These are phyloP conservation scores for Anorthoa munda DNA, from an alignment of 2,888 invertebrate species.

Conservation along the genomic window DNA sequence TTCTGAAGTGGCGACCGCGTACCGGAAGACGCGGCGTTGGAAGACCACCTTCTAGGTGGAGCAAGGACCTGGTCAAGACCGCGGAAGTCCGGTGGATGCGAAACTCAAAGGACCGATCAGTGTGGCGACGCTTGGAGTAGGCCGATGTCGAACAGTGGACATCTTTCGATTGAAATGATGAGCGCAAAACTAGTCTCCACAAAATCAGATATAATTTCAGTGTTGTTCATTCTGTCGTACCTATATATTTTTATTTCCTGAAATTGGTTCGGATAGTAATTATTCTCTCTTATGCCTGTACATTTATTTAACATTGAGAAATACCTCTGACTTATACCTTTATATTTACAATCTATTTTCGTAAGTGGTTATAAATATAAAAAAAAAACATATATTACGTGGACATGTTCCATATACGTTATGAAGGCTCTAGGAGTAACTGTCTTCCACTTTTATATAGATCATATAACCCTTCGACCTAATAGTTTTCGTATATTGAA, in stretches of 20 bases:
- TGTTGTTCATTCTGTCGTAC: background rate
- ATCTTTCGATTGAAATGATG: too few relatives aligned
- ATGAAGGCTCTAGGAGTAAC: conserved; percentile 55
- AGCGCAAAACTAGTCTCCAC: too few relatives aligned
- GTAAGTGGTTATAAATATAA: conserved; percentile 56
- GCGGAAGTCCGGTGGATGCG: too few relatives aligned
- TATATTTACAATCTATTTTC: conserved; percentile 39
- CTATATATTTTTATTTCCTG: background rate
- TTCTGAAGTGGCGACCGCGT: too few relatives aligned
- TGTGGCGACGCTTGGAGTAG: too few relatives aligned
- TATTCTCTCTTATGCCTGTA: background rate
- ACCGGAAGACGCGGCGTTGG: too few relatives aligned
- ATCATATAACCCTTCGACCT: conserved; percentile 54
- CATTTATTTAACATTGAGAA: conserved; percentile 16
- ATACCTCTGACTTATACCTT: conserved; percentile 7
- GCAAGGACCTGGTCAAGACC: too few relatives aligned
- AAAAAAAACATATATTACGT: conserved; percentile 47
- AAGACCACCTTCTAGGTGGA: too few relatives aligned
- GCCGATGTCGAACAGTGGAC: too few relatives aligned
- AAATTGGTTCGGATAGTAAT: background rate
- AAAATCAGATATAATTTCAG: background rate
- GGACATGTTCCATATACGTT: conserved; percentile 35
- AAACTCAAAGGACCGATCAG: too few relatives aligned
- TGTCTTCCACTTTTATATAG: conserved; percentile 43
- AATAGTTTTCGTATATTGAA: conserved; percentile 46